These are phyloP conservation scores for Syrrhaptes paradoxus DNA, from an alignment of 2,113 vertebrate genomes.

Conservation along the genomic window DNA sequence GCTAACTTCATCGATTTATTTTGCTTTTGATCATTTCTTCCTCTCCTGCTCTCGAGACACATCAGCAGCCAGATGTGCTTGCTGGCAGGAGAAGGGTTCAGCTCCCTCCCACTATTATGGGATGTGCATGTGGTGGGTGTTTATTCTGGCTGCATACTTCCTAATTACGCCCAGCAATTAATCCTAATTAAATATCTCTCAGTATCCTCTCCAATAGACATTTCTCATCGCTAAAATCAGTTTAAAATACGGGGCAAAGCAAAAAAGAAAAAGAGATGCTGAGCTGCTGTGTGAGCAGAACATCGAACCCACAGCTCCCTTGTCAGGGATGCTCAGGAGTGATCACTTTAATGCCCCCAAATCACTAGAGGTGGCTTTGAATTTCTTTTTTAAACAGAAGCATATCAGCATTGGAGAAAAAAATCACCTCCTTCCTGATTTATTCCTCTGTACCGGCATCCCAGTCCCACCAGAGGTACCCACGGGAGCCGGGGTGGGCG, in stretches of 20 bases:
- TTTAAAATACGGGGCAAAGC: fast-evolving
- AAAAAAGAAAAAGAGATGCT: background rate
- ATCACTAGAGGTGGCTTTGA: background rate
- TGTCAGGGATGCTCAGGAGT: fast-evolving
- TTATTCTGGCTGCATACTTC: background rate
- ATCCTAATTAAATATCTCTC: background rate
- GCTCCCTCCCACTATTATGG: background rate
- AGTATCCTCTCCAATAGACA: background rate
- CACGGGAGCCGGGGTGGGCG: background rate
- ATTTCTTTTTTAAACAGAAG: background rate
- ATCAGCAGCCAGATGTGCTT: background rate
- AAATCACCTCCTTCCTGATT: background rate
- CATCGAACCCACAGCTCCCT: background rate
- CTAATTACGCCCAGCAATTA: background rate
- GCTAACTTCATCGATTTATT: background rate
- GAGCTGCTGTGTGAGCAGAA: background rate
- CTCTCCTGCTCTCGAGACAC: background rate
- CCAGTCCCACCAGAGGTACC: background rate
- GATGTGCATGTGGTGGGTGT: background rate
- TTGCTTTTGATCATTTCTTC: background rate
- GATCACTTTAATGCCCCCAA: background rate
- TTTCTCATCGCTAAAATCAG: background rate
- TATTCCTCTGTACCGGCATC: background rate
- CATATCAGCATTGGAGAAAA: background rate
- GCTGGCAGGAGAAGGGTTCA: background rate